phyloP scores from a whole-genome alignment of 1,140 invertebrate species.

The Anagrus nilaparvatae region DNA sequence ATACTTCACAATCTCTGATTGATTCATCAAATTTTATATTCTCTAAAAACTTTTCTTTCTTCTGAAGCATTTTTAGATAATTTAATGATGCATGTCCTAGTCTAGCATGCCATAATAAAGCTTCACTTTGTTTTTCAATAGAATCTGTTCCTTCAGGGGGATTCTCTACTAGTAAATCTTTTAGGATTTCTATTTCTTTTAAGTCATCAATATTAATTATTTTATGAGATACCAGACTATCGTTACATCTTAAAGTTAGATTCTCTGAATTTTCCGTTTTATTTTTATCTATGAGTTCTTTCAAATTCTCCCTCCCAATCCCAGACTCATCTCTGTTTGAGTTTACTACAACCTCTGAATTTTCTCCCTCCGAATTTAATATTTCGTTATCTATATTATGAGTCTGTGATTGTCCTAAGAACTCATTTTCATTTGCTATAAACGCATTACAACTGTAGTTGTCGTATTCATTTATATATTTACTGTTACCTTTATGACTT shows the following conservation, averaged over 20 bases:
- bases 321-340: slow-evolving; percentile 9
- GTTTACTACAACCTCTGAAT: slow-evolving; percentile 1
- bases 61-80: slow-evolving; percentile 19
- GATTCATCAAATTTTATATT: slow-evolving; percentile 19
- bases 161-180: slow-evolving; percentile 10
- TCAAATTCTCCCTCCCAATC: slow-evolving; percentile 19
- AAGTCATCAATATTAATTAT: not conserved
- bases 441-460: not conserved
- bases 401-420: slow-evolving; percentile 14
- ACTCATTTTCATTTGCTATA: slow-evolving; percentile 2
- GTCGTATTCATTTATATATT: not conserved
- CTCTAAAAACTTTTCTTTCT: slow-evolving; percentile 14
- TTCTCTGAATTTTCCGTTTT: not conserved
- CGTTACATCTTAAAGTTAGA: not conserved
- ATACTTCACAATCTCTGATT: slow-evolving; percentile 20
- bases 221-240: not conserved
- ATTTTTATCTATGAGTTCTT: slow-evolving; percentile 9
- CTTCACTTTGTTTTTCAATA: slow-evolving; percentile 14
- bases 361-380: slow-evolving; percentile 13
- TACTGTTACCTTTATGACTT: not conserved
- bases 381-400: not conserved
- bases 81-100: slow-evolving; percentile 21
- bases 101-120: slow-evolving; percentile 19
- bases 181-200: not conserved
- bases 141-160: slow-evolving; percentile 2